Percentiles rank a stretch among this genome's conserved stretches.
These are phyloP conservation scores for Copidosoma aretas DNA, from an alignment of 2,888 invertebrate species.

Conservation along the genomic window DNA sequence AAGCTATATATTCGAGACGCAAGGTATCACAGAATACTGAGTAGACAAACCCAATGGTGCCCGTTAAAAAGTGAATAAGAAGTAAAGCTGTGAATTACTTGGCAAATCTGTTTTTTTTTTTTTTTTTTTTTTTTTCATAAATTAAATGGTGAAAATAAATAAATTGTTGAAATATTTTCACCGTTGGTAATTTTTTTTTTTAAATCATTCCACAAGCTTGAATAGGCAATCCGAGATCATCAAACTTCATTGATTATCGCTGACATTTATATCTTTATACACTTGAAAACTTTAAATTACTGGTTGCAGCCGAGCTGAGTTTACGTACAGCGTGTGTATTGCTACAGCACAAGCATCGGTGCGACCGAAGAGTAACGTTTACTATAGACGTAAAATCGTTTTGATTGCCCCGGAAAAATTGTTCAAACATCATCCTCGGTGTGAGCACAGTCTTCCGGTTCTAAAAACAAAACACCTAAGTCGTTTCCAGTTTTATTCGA, in stretches of 20 bases:
- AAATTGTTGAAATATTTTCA: too few relatives aligned
- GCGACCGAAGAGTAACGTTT: conserved; percentile 16
- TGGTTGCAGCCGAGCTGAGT: not conserved
- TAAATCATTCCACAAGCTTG: not conserved
- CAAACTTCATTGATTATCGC: conserved; percentile 20
- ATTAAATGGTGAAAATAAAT: too few relatives aligned
- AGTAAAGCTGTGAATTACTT: too few relatives aligned
- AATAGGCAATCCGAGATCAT: not conserved
- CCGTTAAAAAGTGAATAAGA: too few relatives aligned
- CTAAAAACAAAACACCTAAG: not conserved
- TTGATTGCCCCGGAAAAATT: conserved; percentile 49
- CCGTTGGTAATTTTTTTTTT: not conserved
- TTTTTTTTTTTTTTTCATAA: too few relatives aligned
- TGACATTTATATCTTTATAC: conserved; percentile 26
- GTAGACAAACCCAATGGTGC: too few relatives aligned
- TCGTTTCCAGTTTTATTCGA: too few relatives aligned
- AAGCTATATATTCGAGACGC: too few relatives aligned
- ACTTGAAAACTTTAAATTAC: conserved; percentile 40
- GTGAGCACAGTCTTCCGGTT: not conserved
- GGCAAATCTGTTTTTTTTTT: too few relatives aligned
- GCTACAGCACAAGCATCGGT: conserved; percentile 4
- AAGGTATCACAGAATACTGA: too few relatives aligned
- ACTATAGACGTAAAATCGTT: conserved; percentile 12
- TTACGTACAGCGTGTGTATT: conserved; percentile 16
- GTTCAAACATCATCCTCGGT: conserved; percentile 33